These are phyloP conservation scores for Chroicocephalus ridibundus DNA, from an alignment of 2,113 vertebrate species.

Conservation along the genomic window DNA sequence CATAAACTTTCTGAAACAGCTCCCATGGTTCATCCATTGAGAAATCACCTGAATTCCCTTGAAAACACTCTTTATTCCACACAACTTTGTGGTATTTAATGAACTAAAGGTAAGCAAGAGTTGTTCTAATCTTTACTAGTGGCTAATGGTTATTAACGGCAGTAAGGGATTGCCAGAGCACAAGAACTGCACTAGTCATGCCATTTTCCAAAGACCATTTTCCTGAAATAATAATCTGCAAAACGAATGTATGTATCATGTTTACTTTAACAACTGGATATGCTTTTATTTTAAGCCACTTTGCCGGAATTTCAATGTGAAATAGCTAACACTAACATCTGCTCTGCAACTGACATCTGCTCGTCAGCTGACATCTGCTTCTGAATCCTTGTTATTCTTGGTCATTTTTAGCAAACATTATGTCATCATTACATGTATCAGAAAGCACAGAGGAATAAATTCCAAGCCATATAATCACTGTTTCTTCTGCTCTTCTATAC, in stretches of 20 bases:
- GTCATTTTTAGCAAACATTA: neutral
- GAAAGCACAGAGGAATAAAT: neutral
- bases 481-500: neutral
- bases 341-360: neutral
- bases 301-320: neutral
- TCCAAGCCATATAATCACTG: neutral
- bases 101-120: neutral
- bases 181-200: neutral
- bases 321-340: neutral
- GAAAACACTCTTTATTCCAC: neutral
- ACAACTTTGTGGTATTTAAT: neutral
- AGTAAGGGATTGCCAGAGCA: neutral
- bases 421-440: neutral
- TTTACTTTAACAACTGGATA: neutral
- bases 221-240: neutral
- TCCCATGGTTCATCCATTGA: neutral
- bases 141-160: neutral
- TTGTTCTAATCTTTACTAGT: neutral
- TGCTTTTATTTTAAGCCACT: neutral
- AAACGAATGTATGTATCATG: neutral
- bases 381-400: neutral
- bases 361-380: neutral
- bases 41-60: neutral
- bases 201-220: neutral
- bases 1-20: neutral